Conservation (phyloP, 2,888 invertebrate genomes). For the Micoletzkya japonica region DNA sequence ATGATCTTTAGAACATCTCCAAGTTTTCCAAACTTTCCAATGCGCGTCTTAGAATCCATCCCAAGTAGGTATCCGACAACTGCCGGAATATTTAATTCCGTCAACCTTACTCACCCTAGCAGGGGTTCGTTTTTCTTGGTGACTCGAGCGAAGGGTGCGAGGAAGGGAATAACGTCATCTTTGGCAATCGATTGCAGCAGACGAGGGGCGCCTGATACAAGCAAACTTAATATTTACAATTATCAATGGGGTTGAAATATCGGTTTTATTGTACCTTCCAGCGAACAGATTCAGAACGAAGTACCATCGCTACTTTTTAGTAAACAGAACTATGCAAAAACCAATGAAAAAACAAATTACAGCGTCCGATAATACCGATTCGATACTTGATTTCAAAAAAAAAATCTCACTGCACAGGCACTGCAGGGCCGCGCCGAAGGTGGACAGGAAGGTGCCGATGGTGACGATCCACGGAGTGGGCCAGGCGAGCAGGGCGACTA, state of each 20-base stretch:
- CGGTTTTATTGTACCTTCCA: too few relatives aligned
- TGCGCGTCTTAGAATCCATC: too few relatives aligned
- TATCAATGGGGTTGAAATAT: background rate
- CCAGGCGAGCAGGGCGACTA: slow-evolving; percentile 97
- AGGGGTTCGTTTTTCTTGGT: slow-evolving; percentile 95
- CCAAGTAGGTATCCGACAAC: too few relatives aligned
- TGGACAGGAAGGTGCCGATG: slow-evolving; percentile 94
- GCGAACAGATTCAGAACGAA: too few relatives aligned
- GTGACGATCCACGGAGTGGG: slow-evolving; percentile 98
- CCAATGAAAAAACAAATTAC: background rate
- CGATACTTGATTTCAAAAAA: background rate
- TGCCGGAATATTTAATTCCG: background rate
- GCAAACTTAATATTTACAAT: background rate
- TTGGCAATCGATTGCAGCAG: slow-evolving; percentile 88
- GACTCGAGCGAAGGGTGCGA: slow-evolving; percentile 89
- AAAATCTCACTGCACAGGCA: slow-evolving; percentile 71
- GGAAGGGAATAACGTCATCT: slow-evolving; percentile 94
- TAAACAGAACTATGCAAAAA: background rate
- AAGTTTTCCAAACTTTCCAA: too few relatives aligned
- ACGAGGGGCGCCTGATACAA: slow-evolving; percentile 68
- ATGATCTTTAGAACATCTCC: too few relatives aligned
- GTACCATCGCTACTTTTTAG: background rate
- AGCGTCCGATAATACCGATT: background rate
- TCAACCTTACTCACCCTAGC: slow-evolving; percentile 69
- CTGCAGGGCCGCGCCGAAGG: slow-evolving; percentile 95